phyloP scores from a whole-genome alignment of 2,113 vertebrate species.

The Cnemophilus loriae region DNA sequence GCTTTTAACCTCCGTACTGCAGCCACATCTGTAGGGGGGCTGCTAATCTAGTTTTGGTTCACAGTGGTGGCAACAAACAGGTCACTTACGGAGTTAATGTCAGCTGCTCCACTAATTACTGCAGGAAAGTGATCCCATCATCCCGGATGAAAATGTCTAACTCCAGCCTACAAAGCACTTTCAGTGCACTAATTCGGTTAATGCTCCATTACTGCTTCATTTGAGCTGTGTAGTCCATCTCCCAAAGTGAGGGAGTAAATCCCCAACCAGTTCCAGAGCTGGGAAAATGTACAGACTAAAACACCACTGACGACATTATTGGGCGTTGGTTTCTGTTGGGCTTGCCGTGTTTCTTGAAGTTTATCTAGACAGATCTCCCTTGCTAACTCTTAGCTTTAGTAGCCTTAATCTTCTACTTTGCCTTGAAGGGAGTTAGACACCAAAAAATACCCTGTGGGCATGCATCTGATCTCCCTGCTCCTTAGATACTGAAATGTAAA shows the following conservation, averaged over 20 bases:
- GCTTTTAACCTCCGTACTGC: neutral
- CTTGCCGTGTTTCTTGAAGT: neutral
- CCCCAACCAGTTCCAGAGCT: neutral
- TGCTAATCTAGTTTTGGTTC: constrained; percentile 46
- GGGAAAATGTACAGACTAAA: neutral
- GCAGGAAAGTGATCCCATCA: constrained; percentile 42
- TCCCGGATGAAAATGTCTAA: neutral
- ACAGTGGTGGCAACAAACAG: constrained; percentile 24
- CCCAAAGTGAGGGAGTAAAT: neutral
- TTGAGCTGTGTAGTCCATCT: neutral
- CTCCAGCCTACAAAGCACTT: constrained; percentile 18
- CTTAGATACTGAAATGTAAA: neutral
- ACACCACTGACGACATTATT: neutral
- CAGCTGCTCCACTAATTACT: constrained; percentile 38
- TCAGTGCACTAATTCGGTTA: constrained; percentile 40
- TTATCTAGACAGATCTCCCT: neutral
- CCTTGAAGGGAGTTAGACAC: neutral
- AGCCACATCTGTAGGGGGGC: constrained; percentile 27
- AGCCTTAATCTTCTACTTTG: neutral
- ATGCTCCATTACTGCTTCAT: constrained; percentile 25
- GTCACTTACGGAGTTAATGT: constrained; percentile 9
- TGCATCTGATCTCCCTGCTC: neutral
- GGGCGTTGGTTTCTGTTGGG: neutral
- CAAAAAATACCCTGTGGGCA: accelerated
- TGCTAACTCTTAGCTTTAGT: neutral